Evolutionary conservation across 2,113 vertebrate species (phyloP), one percentile per base, ranked within the genome.

Genomic region (Neotoma lepida): DNA sequence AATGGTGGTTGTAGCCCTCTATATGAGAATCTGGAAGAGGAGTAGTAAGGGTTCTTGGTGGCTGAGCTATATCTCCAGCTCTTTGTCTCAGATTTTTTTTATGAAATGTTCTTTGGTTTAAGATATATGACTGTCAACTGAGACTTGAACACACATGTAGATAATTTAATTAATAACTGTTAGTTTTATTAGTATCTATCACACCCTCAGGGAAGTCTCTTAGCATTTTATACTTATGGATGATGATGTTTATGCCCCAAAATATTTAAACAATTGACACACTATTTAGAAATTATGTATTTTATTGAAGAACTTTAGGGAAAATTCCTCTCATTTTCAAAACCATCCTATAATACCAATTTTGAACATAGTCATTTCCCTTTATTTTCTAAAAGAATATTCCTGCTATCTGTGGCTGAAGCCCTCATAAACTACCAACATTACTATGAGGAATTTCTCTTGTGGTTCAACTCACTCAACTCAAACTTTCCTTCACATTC

Each of bases 401-500:
- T 90, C 41, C 13, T 93, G 41, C 56, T 90, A 14, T 13, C 30
- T 74, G 2, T 82, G 20, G 91, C 86, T 91, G 41, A 39, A 68
- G 77, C 12, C 56, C 22, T 4, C 24, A 26, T 70, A 22, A 93
- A 89, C 88, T 0, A 0, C 1, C 28, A 70, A 80, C 39, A 39
- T 41, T 30, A 0, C 86, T 97, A 33, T 2, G 86, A 41, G 9
- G 33, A 49, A 14, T 1, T 80, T 97, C 0, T 86, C 70, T 10
- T 35, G 49, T 30, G 28, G 44, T 91, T 71, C 0, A 0, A 15
- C 28, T 33, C 22, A 44, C 30, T 86, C 9, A 15, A 87, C 92
- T 95, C 71, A 88, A 18, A 87, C 0, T 0, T 44, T 97, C 17
- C 63, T 96, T 96, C 93, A 1, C 84, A 89, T 96, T 96, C 95